Evolutionary conservation across 2,888 invertebrate species (phyloP).

Genomic region (Cheilosia soror): DNA sequence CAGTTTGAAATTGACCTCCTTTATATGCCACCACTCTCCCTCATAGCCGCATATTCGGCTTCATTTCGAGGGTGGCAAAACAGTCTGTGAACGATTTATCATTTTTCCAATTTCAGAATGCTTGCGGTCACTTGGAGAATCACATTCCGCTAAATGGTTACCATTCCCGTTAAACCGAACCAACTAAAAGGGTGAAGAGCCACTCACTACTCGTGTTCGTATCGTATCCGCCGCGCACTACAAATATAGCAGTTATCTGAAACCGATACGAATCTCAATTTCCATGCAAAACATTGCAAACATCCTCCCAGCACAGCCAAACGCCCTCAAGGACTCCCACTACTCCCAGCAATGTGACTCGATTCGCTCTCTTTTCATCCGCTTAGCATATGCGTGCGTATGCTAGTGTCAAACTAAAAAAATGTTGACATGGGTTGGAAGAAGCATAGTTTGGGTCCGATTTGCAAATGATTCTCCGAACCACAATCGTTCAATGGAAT

Average conservation of each 20-base stretch:
- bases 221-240: constrained; percentile 6
- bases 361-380: not conserved
- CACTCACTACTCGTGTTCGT: not conserved
- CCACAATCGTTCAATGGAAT: constrained; percentile 47
- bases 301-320: constrained; percentile 14
- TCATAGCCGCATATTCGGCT: not conserved
- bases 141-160: constrained; percentile 66
- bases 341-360: constrained; percentile 23
- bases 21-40: not conserved
- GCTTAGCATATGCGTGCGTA: constrained; percentile 65
- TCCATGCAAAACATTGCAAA: constrained; percentile 66
- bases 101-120: constrained; percentile 70
- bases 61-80: not conserved
- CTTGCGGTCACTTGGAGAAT: constrained; percentile 68
- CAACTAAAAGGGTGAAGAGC: not conserved
- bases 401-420: constrained; percentile 45
- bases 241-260: constrained; percentile 42
- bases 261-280: constrained; percentile 73
- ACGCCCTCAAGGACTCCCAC: constrained; percentile 59
- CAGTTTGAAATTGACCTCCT: constrained; percentile 20
- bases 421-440: constrained; percentile 55
- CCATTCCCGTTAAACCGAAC: constrained; percentile 37
- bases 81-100: constrained; percentile 64
- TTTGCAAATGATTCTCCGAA: constrained; percentile 40
- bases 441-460: not conserved